phyloP scores from a whole-genome alignment of 1,140 invertebrate genomes.

The Hylyphantes graminicola region DNA sequence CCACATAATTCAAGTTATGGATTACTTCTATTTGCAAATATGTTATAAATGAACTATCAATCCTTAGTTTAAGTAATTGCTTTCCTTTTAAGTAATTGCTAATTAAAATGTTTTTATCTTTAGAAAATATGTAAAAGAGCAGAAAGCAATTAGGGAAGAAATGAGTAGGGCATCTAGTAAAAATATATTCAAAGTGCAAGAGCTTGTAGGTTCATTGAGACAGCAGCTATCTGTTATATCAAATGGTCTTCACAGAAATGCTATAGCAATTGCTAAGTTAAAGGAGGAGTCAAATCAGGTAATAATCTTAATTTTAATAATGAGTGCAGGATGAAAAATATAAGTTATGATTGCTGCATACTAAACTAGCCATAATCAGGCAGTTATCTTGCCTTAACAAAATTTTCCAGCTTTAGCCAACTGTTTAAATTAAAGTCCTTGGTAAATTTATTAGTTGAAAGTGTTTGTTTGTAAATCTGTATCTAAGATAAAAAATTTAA shows the following conservation, averaged over 20 bases:
- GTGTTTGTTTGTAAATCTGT: too few relatives aligned
- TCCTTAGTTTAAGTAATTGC: background rate
- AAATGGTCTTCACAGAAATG: slow-evolving; percentile 71
- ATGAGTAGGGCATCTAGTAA: slow-evolving; percentile 80
- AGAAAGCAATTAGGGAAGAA: slow-evolving; percentile 84
- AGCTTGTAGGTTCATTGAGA: slow-evolving; percentile 76
- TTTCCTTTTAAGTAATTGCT: background rate
- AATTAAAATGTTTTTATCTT: slow-evolving; percentile 59
- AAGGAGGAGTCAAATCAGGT: slow-evolving; percentile 79
- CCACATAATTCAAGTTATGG: too few relatives aligned
- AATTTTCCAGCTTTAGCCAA: too few relatives aligned
- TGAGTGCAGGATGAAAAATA: too few relatives aligned
- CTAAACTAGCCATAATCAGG: too few relatives aligned
- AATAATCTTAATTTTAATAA: slow-evolving; percentile 10
- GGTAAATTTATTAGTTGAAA: too few relatives aligned
- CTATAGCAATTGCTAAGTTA: slow-evolving; percentile 76
- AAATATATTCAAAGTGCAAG: slow-evolving; percentile 75
- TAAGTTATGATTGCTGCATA: too few relatives aligned
- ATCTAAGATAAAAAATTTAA: too few relatives aligned
- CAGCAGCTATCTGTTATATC: slow-evolving; percentile 74
- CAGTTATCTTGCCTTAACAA: too few relatives aligned
- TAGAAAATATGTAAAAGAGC: slow-evolving; percentile 84
- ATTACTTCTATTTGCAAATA: too few relatives aligned
- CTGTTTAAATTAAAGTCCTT: too few relatives aligned
- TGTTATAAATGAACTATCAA: too few relatives aligned